Evolutionary conservation across 2,888 invertebrate genomes (phyloP), one percentile per base, ranked within the genome.

Genomic region (Clivina fossor): DNA sequence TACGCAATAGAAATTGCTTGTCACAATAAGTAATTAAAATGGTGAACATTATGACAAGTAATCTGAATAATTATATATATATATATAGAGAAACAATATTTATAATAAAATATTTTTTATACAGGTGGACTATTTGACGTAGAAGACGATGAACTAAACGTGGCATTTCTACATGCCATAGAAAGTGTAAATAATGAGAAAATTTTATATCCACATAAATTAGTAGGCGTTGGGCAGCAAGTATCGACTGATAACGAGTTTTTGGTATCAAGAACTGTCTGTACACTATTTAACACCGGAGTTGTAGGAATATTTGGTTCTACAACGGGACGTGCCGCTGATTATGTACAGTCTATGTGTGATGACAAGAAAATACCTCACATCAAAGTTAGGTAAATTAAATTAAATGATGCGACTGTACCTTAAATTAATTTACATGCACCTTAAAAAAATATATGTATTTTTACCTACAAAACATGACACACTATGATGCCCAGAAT

Each of bases 251-350:
- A 53, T 44, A 53, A 53, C 18, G 53, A 53, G 15, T 53, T 35
- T 15, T 4, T 35, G 11, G 53, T 53, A 24, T 53, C 44, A 19
- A 44, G 44, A 22, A 4, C 66, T 81, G 82, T 79, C 3, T 83
- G 82, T 63, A 67, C 74, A 5, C 68, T 80, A 60, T 65, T 80
- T 53, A 66, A 69, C 15, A 67, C 69, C 13, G 82, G 82, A 5
- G 78, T 85, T 1, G 80, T 80, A 1, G 85, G 80, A 9, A 76
- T 87, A 53, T 80, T 88, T 63, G 86, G 86, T 1, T 85, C 86
- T 0, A 76, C 79, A 57, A 74, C 80, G 28, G 74, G 73, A 48
- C 70, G 77, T 43, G 76, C 80, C 1, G 77, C 83, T 1, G 78
- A 78, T 33, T 80, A 83, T 61, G 80, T 86, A 4, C 82, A 84